phyloP scores from a whole-genome alignment of 1,140 invertebrate genomes.

The Lepidurus arcticus region DNA sequence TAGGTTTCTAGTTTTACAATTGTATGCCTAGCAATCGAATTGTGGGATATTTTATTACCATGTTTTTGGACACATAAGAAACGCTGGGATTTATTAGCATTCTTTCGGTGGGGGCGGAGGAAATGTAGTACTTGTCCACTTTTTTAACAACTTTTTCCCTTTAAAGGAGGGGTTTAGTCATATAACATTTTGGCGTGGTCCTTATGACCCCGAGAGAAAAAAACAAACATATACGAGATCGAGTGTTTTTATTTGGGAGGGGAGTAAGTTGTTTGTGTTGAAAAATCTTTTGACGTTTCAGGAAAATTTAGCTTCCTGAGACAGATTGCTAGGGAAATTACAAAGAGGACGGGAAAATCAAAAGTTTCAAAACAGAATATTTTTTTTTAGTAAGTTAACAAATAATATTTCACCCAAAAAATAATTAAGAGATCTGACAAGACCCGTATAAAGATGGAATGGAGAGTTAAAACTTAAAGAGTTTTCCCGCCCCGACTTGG shows the following conservation, averaged over 20 bases:
- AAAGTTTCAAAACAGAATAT: not conserved
- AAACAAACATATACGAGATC: not conserved
- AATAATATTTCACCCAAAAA: not conserved
- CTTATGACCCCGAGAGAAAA: not conserved
- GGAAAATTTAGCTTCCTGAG: constrained; percentile 18
- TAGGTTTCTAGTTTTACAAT: constrained; percentile 7
- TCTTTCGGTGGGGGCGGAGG: not conserved
- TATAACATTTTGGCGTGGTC: constrained; percentile 12
- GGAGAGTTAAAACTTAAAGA: not conserved
- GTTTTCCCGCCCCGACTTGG: not conserved
- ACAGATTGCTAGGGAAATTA: constrained; percentile 4
- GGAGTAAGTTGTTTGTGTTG: not conserved
- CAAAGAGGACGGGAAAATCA: not conserved
- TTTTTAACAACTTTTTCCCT: not conserved
- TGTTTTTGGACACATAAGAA: constrained; percentile 22
- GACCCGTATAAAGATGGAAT: constrained; percentile 13
- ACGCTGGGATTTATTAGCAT: not conserved
- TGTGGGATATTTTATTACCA: constrained; percentile 15
- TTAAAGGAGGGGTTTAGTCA: not conserved
- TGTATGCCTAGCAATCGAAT: not conserved
- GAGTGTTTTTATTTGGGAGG: not conserved
- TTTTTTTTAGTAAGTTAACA: too few species aligned
- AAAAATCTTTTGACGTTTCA: not conserved
- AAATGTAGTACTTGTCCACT: not conserved
- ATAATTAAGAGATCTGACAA: not conserved